phyloP scores from a whole-genome alignment of 2,113 vertebrate genomes.

The Natator depressus region DNA sequence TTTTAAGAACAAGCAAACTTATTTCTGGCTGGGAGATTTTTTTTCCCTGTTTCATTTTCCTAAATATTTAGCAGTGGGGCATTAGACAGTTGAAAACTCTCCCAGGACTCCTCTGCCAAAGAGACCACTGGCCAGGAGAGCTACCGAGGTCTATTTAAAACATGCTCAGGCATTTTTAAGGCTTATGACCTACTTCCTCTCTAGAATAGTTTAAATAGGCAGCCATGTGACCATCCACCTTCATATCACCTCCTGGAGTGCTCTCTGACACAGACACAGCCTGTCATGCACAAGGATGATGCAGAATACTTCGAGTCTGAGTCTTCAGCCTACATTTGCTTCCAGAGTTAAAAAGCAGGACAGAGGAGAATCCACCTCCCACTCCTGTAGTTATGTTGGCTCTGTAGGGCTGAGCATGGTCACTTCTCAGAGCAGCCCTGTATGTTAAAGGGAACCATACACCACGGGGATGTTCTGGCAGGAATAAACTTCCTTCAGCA shows the following conservation, averaged over 20 bases:
- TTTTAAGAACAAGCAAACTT: not conserved
- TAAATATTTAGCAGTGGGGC: not conserved
- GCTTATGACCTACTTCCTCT: conserved; percentile 20
- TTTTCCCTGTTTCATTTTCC: not conserved
- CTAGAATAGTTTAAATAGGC: not conserved
- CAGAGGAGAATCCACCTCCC: not conserved
- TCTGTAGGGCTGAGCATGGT: not conserved
- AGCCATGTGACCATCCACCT: not conserved
- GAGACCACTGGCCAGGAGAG: conserved; percentile 3
- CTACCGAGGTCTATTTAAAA: conserved; percentile 20
- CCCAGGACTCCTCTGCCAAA: not conserved
- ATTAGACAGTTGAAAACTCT: not conserved
- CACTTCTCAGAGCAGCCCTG: not conserved
- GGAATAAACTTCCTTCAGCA: not conserved
- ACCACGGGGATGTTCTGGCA: not conserved
- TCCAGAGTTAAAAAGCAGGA: not conserved
- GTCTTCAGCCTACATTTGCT: not conserved
- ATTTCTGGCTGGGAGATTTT: not conserved
- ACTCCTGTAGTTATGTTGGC: not conserved
- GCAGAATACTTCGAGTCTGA: not conserved
- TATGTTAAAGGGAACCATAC: not conserved
- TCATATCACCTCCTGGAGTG: not conserved
- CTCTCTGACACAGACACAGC: not conserved
- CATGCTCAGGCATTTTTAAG: not conserved
- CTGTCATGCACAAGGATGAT: not conserved